These are phyloP conservation scores for Drosophila sturtevanti DNA, from an alignment of 1,140 invertebrate genomes.

Conservation along the genomic window DNA sequence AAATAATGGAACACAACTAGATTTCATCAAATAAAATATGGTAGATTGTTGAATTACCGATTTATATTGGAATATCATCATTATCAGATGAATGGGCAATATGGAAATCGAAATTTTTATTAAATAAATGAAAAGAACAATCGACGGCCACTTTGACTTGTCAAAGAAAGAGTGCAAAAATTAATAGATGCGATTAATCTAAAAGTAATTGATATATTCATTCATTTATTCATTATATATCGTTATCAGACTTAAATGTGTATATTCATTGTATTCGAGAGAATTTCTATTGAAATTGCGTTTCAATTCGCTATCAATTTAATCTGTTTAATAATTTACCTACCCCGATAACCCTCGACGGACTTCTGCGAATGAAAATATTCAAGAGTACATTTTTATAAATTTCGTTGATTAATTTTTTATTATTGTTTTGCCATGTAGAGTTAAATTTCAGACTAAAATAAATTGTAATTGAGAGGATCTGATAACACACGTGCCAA, in stretches of 20 bases:
- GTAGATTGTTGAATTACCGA: neutral
- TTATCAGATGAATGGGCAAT: neutral
- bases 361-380: neutral
- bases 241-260: too few species aligned
- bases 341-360: neutral
- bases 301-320: too few species aligned
- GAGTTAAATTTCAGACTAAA: neutral
- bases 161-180: too few species aligned
- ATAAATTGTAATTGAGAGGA: neutral
- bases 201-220: too few species aligned
- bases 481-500: neutral
- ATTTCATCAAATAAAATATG: neutral
- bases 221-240: too few species aligned
- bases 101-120: neutral
- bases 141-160: too few species aligned
- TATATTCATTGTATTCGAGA: too few species aligned
- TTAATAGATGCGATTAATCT: too few species aligned
- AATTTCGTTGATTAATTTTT: neutral
- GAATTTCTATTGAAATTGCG: too few species aligned
- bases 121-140: too few species aligned
- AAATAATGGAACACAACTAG: neutral
- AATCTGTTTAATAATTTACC: too few species aligned
- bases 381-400: neutral
- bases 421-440: neutral
- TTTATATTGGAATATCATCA: neutral